Conservation (phyloP, 53 echinoderm and acorn worm species). For the Holothuria leucospilota region DNA sequence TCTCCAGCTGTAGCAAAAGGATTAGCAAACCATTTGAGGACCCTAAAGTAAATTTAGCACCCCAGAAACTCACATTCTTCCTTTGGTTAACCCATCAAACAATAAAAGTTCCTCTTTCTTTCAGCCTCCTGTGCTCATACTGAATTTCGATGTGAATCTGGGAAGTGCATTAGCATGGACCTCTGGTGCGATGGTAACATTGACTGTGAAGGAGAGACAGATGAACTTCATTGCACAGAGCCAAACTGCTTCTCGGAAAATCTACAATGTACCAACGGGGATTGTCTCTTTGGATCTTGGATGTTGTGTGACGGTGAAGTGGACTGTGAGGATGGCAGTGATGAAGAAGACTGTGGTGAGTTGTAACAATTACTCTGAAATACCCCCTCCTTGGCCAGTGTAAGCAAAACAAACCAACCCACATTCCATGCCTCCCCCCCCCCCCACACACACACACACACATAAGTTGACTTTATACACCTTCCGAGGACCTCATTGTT, state of each 20-base stretch:
- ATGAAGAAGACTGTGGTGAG: slow-evolving; percentile 69
- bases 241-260: slow-evolving; percentile 48
- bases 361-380: too few species aligned
- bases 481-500: too few species aligned
- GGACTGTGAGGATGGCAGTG: slow-evolving; percentile 78
- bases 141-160: slow-evolving; percentile 79
- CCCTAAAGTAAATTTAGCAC: too few species aligned
- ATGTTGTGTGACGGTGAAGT: slow-evolving; percentile 62
- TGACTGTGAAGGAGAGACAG: slow-evolving; percentile 80
- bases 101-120: neutral
- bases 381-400: too few species aligned
- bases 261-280: slow-evolving; percentile 70
- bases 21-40: too few species aligned
- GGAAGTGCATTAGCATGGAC: slow-evolving; percentile 69
- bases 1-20: too few species aligned
- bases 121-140: slow-evolving; percentile 1
- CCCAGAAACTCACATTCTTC: too few species aligned
- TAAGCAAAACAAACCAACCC: too few species aligned
- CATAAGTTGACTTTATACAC: too few species aligned
- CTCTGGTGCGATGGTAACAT: slow-evolving; percentile 73
- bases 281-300: slow-evolving; percentile 59
- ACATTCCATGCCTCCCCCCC: too few species aligned
- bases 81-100: too few species aligned
- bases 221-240: slow-evolving; percentile 74
- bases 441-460: too few species aligned